Conservation (phyloP, 2,797 vertebrate genomes). For the Sparus aurata region DNA sequence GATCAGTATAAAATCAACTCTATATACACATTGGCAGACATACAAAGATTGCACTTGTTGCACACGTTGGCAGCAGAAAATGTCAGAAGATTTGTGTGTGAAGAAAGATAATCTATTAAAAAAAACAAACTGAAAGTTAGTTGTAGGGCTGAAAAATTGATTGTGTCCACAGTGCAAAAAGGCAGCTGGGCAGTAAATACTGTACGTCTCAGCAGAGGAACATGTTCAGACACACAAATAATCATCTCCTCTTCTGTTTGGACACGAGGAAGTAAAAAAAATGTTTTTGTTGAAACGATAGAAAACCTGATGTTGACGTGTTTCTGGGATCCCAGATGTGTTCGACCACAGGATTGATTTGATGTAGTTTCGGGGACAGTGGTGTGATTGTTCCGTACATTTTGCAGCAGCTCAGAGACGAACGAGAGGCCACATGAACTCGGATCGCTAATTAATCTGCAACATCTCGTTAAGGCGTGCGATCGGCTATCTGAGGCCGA, state of each 20-base stretch:
- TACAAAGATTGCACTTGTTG: constrained; percentile 23
- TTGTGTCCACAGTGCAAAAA: not conserved
- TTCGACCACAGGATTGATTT: not conserved
- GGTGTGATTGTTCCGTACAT: no score
- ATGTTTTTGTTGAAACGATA: not conserved
- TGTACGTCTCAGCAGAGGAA: not conserved
- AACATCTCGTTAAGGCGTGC: not conserved
- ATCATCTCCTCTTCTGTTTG: not conserved
- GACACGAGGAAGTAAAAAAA: not conserved
- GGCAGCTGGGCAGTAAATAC: constrained; percentile 7
- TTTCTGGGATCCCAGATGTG: no score
- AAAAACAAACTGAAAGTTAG: not conserved
- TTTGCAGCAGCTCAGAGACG: no score
- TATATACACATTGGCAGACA: constrained; percentile 15
- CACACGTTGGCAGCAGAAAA: constrained; percentile 22
- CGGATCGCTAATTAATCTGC: rapidly evolving
- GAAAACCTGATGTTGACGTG: not conserved
- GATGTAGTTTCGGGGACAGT: not conserved
- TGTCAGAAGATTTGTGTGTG: not conserved
- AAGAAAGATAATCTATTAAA: not conserved
- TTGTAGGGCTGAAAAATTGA: not conserved
- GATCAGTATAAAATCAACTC: constrained; percentile 48
- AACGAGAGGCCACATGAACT: not conserved
- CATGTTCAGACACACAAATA: not conserved
- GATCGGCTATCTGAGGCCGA: constrained; percentile 60